These are phyloP conservation scores for Bursaphelenchus okinawaensis DNA, from an alignment of 2,888 invertebrate genomes.

Conservation along the genomic window DNA sequence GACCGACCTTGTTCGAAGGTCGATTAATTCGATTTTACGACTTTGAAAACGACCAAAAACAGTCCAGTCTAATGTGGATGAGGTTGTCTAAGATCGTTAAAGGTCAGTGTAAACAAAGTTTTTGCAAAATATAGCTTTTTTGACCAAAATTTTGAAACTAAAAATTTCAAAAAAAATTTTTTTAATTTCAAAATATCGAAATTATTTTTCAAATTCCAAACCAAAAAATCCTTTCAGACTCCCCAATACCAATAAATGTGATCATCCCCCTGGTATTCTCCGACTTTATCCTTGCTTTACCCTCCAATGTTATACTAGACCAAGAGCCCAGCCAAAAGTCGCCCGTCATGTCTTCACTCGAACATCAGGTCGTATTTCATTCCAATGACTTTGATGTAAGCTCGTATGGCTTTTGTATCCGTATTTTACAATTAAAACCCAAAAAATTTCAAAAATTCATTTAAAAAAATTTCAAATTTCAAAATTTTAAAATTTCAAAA, in stretches of 20 bases:
- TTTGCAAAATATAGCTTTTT: background rate
- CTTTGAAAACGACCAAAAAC: background rate
- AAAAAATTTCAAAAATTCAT: too few relatives aligned
- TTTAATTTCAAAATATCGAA: background rate
- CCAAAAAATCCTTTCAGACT: background rate
- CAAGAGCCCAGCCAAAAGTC: background rate
- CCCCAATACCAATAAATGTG: background rate
- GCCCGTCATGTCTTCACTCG: background rate
- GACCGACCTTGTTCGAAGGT: background rate
- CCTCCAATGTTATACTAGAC: background rate
- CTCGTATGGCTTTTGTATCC: too few relatives aligned
- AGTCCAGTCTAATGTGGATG: background rate
- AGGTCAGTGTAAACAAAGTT: background rate
- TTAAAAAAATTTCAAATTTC: too few relatives aligned
- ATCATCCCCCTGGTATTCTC: constrained; percentile 1
- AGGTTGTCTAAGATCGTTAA: background rate
- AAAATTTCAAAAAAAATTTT: background rate
- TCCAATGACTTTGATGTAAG: constrained; percentile 8
- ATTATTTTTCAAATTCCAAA: background rate
- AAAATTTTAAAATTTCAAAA: too few relatives aligned
- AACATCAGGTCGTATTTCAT: background rate
- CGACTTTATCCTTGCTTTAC: constrained; percentile 2
- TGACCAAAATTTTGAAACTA: background rate
- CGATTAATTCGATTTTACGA: background rate
- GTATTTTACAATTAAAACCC: too few relatives aligned